A percentile compares a stretch with the other conserved stretches of the same genome.
phyloP scores from a whole-genome alignment of 2,888 invertebrate species.

The Brachynemurus nebulosus region DNA sequence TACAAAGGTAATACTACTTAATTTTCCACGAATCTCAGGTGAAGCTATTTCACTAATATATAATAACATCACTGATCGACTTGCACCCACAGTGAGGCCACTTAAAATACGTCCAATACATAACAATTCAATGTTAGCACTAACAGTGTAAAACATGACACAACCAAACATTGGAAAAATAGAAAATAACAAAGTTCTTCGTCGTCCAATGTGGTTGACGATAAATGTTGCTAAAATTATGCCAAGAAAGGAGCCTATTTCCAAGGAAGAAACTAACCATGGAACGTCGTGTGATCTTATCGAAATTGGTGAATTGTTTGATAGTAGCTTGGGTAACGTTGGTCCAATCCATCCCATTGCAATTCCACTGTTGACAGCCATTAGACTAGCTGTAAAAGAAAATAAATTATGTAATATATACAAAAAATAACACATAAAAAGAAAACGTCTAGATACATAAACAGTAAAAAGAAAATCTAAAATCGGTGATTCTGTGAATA shows the following conservation, averaged over 20 bases:
- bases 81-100: constrained; percentile 39
- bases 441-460: no score
- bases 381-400: constrained; percentile 26
- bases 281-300: constrained; percentile 38
- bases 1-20: constrained; percentile 13
- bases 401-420: no score
- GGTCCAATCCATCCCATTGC: constrained; percentile 45
- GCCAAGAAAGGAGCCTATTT: constrained; percentile 48
- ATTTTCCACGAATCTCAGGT: constrained; percentile 15
- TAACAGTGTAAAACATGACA: constrained; percentile 47
- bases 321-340: constrained; percentile 36
- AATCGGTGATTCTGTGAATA: no score
- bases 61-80: constrained; percentile 32
- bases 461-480: no score
- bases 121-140: constrained; percentile 38
- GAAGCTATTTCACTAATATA: constrained; percentile 18
- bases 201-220: constrained; percentile 51
- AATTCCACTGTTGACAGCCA: constrained; percentile 28
- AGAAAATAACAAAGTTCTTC: constrained; percentile 44
- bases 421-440: no score
- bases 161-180: constrained; percentile 45
- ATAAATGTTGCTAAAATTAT: constrained; percentile 48
- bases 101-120: constrained; percentile 41
- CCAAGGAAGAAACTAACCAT: constrained; percentile 50
- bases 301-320: constrained; percentile 35